Base-by-base conservation (phyloP, 2,888 invertebrate genomes). In the Limnephilus rhombicus region DNA sequence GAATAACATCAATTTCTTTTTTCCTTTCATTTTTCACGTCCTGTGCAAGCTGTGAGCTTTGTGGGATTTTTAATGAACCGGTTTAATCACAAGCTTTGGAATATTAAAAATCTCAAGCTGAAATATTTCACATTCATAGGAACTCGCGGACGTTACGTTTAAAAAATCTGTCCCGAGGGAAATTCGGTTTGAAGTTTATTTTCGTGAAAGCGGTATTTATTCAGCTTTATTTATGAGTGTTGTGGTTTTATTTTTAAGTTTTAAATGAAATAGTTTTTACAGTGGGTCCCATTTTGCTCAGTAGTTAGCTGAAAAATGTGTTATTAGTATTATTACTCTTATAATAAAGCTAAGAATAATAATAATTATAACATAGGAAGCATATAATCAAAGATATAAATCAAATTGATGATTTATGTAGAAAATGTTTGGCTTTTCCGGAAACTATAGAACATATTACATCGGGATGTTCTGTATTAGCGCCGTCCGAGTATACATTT, bases 21-120 rank as follows among this genome's bases (percentile, higher is more conserved):
- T 87, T 87, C n/a, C 41, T 87, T 87, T 53, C 87, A 53, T 87
- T 87, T 87, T 87, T 87, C 87, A 87, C 87, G 87, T 87, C 87
- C 87, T 68, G 87, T 86, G 41, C 45, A 45, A 45, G 85, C 45
- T 86, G 45, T 45, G n/a, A 29, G 41, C 41, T 86, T 41, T 41
- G 85, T 87, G 87, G 87, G 31, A 87, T 37, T 87, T 31, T 87
- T 87, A 87, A 87, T 87, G 87, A 87, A 87, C 87, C 31, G 31
- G 87, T 53, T 87, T 68, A 87, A 31, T 87, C 87, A 87, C 68
- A 31, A 15, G 53, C 53, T 53, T 87, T 31, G 87, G 53, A 3
- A 68, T 53, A 87, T 87, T 87, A 87, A 68, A 87, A 87, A 87
- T 86, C 15, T n/a, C 41, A 45, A 15, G 1, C 45, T 45, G 29